Percentiles rank a stretch among this genome's conserved stretches.
Evolutionary conservation across 2,113 vertebrate species (phyloP).

Genomic region (Notothenia coriiceps): DNA sequence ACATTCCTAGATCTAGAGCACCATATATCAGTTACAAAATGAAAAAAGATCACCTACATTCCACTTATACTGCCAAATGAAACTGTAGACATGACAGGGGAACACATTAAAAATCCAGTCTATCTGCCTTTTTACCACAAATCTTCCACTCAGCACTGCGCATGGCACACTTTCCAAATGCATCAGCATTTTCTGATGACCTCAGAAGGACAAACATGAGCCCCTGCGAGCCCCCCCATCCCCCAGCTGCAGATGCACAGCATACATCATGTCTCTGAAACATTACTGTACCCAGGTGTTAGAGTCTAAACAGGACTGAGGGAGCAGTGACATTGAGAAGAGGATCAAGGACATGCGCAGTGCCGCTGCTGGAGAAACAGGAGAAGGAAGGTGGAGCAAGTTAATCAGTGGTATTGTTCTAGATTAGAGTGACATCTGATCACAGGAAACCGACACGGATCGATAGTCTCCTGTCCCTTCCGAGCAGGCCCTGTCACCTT

Average conservation of each 20-base stretch:
- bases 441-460: conserved; percentile 64
- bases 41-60: neutral
- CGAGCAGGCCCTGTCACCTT: conserved; percentile 86
- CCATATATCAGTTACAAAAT: neutral
- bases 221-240: neutral
- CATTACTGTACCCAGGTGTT: conserved; percentile 35
- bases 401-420: conserved; percentile 73
- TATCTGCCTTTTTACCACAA: neutral
- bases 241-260: neutral
- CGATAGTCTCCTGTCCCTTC: conserved; percentile 33
- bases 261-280: conserved; percentile 16
- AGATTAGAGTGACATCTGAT: conserved; percentile 63
- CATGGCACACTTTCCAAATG: conserved; percentile 34
- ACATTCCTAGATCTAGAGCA: neutral
- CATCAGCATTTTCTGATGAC: conserved; percentile 69
- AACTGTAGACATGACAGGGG: neutral
- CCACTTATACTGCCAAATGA: too few relatives aligned
- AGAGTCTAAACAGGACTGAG: neutral
- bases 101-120: too few relatives aligned
- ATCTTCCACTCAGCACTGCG: conserved; percentile 35
- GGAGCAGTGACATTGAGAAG: conserved; percentile 56
- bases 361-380: conserved; percentile 29
- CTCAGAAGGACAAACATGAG: conserved; percentile 59
- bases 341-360: conserved; percentile 53
- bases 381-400: conserved; percentile 57